A percentile compares a stretch with the other conserved stretches of the same genome.
Evolutionary conservation across 2,888 invertebrate species (phyloP).

Genomic region (Brachynemurus nebulosus): DNA sequence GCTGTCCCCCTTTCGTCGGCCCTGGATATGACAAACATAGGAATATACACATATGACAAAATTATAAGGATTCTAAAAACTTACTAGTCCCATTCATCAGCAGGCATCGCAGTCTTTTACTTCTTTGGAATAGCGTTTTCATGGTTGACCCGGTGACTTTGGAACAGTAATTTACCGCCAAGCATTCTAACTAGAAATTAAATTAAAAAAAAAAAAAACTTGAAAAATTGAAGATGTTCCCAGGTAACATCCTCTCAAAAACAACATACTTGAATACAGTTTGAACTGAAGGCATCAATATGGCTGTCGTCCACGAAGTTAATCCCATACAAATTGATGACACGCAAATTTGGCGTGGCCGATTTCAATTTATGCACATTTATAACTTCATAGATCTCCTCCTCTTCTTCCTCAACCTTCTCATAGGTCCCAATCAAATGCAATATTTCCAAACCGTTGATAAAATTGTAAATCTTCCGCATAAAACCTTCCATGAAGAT

Average conservation of each 20-base stretch:
- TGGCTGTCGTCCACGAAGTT: slow-evolving; percentile 98
- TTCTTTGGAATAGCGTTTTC: slow-evolving; percentile 86
- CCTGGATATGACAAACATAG: no score
- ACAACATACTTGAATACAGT: slow-evolving; percentile 66
- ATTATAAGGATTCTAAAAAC: no score
- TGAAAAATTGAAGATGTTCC: no score
- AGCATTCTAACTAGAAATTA: slow-evolving; percentile 68
- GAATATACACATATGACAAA: no score
- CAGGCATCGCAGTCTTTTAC: slow-evolving; percentile 79
- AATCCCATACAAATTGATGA: slow-evolving; percentile 97
- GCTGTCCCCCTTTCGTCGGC: no score
- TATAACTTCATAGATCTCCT: slow-evolving; percentile 98
- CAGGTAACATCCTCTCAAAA: not conserved
- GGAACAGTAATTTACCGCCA: slow-evolving; percentile 93
- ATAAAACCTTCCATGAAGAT: slow-evolving; percentile 99
- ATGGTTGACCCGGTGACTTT: slow-evolving; percentile 94
- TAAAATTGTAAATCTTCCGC: slow-evolving; percentile 98
- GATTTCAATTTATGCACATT: slow-evolving; percentile 98
- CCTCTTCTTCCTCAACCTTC: slow-evolving; percentile 95
- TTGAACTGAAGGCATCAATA: slow-evolving; percentile 93
- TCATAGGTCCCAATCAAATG: slow-evolving; percentile 97
- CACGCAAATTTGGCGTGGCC: slow-evolving; percentile 91
- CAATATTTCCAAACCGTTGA: slow-evolving; percentile 92
- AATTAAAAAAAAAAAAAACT: slow-evolving; percentile 2
- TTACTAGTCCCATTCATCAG: slow-evolving; percentile 95